Percentiles rank a stretch among this genome's conserved stretches.
Evolutionary conservation across 2,888 invertebrate species (phyloP).

Genomic region (Nemapogon koenigi): DNA sequence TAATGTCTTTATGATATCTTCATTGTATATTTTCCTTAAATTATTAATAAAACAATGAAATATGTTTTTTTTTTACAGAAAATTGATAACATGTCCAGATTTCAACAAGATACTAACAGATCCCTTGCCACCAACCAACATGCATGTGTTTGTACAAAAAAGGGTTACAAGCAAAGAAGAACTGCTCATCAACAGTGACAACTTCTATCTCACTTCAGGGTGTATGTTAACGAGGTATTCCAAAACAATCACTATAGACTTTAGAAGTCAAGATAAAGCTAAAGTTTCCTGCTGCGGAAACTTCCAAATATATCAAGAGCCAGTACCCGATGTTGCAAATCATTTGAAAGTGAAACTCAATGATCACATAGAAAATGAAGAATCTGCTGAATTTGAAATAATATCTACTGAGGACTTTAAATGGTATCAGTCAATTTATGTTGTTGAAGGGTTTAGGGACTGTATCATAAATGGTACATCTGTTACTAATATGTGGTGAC

Average conservation of each 20-base stretch:
- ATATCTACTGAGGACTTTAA: conserved; percentile 14
- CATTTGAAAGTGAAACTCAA: conserved; percentile 24
- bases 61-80: conserved; percentile 33
- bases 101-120: conserved; percentile 43
- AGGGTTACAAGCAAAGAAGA: conserved; percentile 23
- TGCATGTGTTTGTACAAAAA: conserved; percentile 56
- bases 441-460: conserved; percentile 67
- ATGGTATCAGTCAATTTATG: conserved; percentile 63
- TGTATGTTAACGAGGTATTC: conserved; percentile 41
- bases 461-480: conserved; percentile 60
- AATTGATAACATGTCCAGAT: conserved; percentile 48
- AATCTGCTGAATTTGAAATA: conserved; percentile 2
- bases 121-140: conserved; percentile 47
- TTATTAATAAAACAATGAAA: not conserved
- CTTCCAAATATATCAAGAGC: conserved; percentile 46
- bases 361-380: conserved; percentile 19
- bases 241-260: conserved; percentile 40
- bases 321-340: conserved; percentile 23
- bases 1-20: too few species aligned
- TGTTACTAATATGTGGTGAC: conserved; percentile 56
- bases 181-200: conserved; percentile 31
- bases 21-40: conserved; percentile 3
- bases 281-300: conserved; percentile 43
- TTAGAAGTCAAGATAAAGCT: conserved; percentile 27
- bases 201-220: conserved; percentile 37